phyloP scores from a whole-genome alignment of 2,113 vertebrate genomes.

The Chelonoidis abingdonii region DNA sequence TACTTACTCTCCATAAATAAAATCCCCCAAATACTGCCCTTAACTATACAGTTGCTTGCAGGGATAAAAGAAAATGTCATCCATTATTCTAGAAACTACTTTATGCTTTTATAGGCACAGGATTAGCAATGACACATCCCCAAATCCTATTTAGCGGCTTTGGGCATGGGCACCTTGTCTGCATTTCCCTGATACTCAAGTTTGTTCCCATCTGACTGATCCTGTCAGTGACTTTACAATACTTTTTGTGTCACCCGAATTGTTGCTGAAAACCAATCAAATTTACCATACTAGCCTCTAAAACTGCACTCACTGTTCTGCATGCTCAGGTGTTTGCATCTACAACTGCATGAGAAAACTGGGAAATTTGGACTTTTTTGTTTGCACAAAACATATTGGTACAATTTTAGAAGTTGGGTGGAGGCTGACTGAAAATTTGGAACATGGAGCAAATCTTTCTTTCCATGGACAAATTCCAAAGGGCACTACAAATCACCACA shows the following conservation, averaged over 20 bases:
- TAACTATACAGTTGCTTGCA: background rate
- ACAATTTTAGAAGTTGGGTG: background rate
- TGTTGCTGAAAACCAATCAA: slow-evolving; percentile 50
- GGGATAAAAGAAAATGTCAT: slow-evolving; percentile 60
- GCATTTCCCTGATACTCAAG: slow-evolving; percentile 69
- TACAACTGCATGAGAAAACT: background rate
- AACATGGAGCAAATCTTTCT: background rate
- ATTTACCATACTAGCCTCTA: slow-evolving; percentile 43
- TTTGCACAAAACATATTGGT: slow-evolving; percentile 27
- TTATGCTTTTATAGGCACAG: slow-evolving; percentile 53
- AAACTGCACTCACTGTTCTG: slow-evolving; percentile 18
- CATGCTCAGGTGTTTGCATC: background rate
- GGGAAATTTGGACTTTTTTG: background rate
- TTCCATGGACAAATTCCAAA: background rate
- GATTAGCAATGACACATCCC: slow-evolving; percentile 64
- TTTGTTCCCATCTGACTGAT: slow-evolving; percentile 71
- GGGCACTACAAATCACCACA: background rate
- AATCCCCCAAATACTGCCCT: slow-evolving; percentile 37
- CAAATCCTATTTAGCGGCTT: slow-evolving; percentile 48
- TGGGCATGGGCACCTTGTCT: slow-evolving; percentile 68
- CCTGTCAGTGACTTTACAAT: slow-evolving; percentile 60
- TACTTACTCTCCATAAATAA: slow-evolving; percentile 21
- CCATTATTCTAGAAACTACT: slow-evolving; percentile 54
- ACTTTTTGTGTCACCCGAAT: slow-evolving; percentile 66
- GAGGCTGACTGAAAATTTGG: background rate